Evolutionary conservation across 2,797 vertebrate genomes (phyloP), one percentile per base, ranked within the genome.

Genomic region (Phalloptychus januarius): DNA sequence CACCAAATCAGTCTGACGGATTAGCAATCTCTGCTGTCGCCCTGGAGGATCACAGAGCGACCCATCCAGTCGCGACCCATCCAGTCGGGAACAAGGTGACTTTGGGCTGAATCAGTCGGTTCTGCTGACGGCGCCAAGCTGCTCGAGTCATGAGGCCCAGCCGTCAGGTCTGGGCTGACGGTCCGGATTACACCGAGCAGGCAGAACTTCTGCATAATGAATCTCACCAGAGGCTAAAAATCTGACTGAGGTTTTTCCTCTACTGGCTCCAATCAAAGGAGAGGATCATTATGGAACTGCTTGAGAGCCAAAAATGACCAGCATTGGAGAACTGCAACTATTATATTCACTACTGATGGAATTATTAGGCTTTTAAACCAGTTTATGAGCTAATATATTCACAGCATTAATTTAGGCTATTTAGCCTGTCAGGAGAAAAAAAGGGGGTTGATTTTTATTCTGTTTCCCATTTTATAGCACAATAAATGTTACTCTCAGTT

Each of bases 1-100:
- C 91, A 93, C 87, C 90, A 92, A 92, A 93, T 93, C 90, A 88
- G 92, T 82, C 87, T 81, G 88, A 84, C 80, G 90, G 93, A 93
- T 93, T 94, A 94, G 80, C 85, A 84, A 83, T 90, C 85, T 78
- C 83, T 78, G 31, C 81, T 63, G 87, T 86, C 88, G 83, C 86
- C 83, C 80, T 63, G 0, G 56, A 85, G 85, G 83, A 90, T 88
- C 88, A 74, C 75, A 85, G 18, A 2, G 74, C 78, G n/a, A n/a
- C n/a, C n/a, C n/a, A n/a, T 77, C 72, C 76, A 11, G n/a, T n/a
- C n/a, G n/a, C n/a, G 84, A 77, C 33, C 74, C 81, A 83, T 75
- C 31, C 74, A 52, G 79, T 58, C 61, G 0, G 79, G 52, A 82
- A 74, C 84, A 91, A 90, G 91, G 91, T 92, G 92, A 93, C 91